Evolutionary conservation across 1,140 invertebrate genomes (phyloP).

Genomic region (Drosophila aff.): DNA sequence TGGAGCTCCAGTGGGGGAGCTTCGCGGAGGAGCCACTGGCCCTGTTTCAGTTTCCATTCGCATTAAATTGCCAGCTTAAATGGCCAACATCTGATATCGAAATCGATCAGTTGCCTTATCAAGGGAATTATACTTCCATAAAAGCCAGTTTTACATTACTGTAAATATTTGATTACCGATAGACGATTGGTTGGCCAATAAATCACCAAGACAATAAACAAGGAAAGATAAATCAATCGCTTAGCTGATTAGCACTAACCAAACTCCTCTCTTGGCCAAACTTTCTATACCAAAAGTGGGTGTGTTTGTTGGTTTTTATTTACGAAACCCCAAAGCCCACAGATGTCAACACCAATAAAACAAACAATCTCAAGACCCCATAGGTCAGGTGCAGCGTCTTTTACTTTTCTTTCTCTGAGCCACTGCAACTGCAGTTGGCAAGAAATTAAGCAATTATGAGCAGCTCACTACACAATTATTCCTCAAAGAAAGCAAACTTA

Average conservation of each 20-base stretch:
- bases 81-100: conserved; percentile 31
- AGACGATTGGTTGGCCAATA: conserved; percentile 22
- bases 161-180: conserved; percentile 43
- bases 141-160: conserved; percentile 41
- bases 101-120: conserved; percentile 20
- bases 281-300: conserved; percentile 61
- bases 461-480: conserved; percentile 43
- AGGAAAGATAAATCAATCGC: conserved; percentile 43
- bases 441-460: conserved; percentile 57
- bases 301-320: conserved; percentile 68
- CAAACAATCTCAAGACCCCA: conserved; percentile 12
- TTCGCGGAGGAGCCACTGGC: no score
- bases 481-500: conserved; percentile 48
- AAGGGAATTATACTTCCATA: conserved; percentile 26
- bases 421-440: conserved; percentile 68
- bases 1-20: neutral
- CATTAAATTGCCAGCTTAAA: conserved; percentile 36
- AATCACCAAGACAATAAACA: conserved; percentile 35
- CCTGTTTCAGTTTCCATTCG: conserved; percentile 15
- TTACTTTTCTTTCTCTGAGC: neutral
- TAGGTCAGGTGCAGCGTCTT: conserved; percentile 66
- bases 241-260: conserved; percentile 33
- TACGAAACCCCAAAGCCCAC: conserved; percentile 44
- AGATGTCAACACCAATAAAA: conserved; percentile 34
- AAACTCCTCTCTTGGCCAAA: conserved; percentile 18